Evolutionary conservation across 2,888 invertebrate genomes (phyloP).

Genomic region (Conus canariensis): DNA sequence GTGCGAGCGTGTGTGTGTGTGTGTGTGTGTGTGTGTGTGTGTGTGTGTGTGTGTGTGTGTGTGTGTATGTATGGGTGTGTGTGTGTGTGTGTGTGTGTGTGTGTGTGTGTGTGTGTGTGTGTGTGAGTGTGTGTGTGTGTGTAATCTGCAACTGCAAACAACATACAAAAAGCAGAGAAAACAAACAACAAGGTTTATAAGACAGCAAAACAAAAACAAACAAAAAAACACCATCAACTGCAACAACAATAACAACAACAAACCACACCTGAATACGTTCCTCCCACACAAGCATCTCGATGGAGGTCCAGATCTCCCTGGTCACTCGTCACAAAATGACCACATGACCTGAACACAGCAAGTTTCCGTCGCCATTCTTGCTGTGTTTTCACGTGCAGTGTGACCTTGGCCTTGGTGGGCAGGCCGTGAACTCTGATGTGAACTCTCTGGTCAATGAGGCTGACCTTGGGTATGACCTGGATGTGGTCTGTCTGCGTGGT

Average conservation of each 20-base stretch:
- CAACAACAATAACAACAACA: not conserved
- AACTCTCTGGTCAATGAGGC: slow-evolving; percentile 45
- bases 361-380: slow-evolving; percentile 21
- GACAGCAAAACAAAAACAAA: too few relatives aligned
- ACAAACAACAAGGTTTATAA: too few relatives aligned
- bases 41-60: too few relatives aligned
- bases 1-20: too few relatives aligned
- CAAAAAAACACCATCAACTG: too few relatives aligned
- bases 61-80: too few relatives aligned
- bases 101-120: too few relatives aligned
- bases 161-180: too few relatives aligned
- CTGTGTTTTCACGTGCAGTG: slow-evolving; percentile 35
- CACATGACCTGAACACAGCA: slow-evolving; percentile 38
- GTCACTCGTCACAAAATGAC: slow-evolving; percentile 43
- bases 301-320: slow-evolving; percentile 43
- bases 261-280: slow-evolving; percentile 45
- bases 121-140: too few relatives aligned
- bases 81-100: too few relatives aligned
- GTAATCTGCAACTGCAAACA: too few relatives aligned
- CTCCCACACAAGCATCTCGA: slow-evolving; percentile 38
- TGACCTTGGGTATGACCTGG: slow-evolving; percentile 25
- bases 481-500: not conserved
- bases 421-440: slow-evolving; percentile 39
- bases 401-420: slow-evolving; percentile 39
- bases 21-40: too few relatives aligned